Conservation (phyloP, 2,113 vertebrate genomes). For the Rana temporaria region DNA sequence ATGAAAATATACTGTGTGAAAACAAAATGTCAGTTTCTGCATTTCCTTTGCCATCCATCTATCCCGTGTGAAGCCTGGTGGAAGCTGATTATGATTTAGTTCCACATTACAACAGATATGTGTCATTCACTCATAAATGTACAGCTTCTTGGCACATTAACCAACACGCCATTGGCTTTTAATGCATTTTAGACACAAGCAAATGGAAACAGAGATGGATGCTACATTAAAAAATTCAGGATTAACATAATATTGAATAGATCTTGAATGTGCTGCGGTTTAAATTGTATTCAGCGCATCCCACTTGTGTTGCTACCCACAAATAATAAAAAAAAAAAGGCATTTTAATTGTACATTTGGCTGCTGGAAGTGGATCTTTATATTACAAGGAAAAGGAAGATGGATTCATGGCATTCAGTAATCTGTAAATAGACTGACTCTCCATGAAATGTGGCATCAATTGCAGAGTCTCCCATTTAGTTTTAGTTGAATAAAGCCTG, state of each 20-base stretch:
- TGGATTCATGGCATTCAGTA: slow-evolving; percentile 70
- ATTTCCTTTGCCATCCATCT: not conserved
- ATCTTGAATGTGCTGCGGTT: slow-evolving; percentile 66
- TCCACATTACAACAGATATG: slow-evolving; percentile 35
- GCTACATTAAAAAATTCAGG: slow-evolving; percentile 67
- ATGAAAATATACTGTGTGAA: too few relatives aligned
- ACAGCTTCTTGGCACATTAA: slow-evolving; percentile 36
- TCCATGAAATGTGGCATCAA: slow-evolving; percentile 78
- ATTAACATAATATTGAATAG: slow-evolving; percentile 70
- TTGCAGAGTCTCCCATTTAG: slow-evolving; percentile 78
- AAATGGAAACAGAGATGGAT: slow-evolving; percentile 56
- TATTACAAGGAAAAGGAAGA: slow-evolving; percentile 69
- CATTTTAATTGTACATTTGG: slow-evolving; percentile 76
- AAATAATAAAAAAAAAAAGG: slow-evolving; percentile 59
- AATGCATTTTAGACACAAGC: slow-evolving; percentile 63
- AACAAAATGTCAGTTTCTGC: not conserved
- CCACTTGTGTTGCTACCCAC: slow-evolving; percentile 67
- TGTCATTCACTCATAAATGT: slow-evolving; percentile 43
- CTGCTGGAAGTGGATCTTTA: slow-evolving; percentile 69
- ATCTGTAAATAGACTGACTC: slow-evolving; percentile 81
- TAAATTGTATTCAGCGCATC: slow-evolving; percentile 66
- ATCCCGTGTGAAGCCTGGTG: not conserved
- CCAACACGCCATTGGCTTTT: slow-evolving; percentile 58
- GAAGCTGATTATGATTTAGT: slow-evolving; percentile 24
- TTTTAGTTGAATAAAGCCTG: slow-evolving; percentile 88